Percentiles rank a stretch among this genome's conserved stretches.
Evolutionary conservation across 2,797 vertebrate genomes (phyloP).

Genomic region (Lindbergichthys nudifrons): DNA sequence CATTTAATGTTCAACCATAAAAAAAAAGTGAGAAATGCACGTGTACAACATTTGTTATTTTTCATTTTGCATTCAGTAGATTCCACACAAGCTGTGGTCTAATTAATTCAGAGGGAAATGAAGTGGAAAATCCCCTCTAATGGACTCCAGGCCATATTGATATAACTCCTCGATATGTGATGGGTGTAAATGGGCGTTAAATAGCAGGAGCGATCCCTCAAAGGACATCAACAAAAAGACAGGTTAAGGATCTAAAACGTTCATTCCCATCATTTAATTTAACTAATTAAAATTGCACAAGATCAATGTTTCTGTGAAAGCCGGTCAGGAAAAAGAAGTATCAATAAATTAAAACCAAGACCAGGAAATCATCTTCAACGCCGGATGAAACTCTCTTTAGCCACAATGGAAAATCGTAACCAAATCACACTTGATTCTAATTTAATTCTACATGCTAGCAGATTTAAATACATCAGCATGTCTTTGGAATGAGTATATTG

Average conservation of each 20-base stretch:
- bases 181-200: slow-evolving; percentile 43
- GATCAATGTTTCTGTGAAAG: not conserved
- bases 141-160: slow-evolving; percentile 47
- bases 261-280: too few species aligned
- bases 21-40: not conserved
- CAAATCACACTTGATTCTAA: not conserved
- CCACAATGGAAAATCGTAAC: not conserved
- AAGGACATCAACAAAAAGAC: not conserved
- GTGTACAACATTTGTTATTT: slow-evolving; percentile 2
- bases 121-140: slow-evolving; percentile 66
- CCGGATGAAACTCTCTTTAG: not conserved
- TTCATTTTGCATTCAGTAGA: not conserved
- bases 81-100: slow-evolving; percentile 17
- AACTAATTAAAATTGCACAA: not conserved
- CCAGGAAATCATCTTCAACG: not conserved
- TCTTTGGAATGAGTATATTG: not conserved
- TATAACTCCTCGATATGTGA: slow-evolving; percentile 35
- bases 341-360: not conserved
- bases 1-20: slow-evolving; percentile 17
- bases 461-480: not conserved
- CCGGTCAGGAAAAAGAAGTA: not conserved
- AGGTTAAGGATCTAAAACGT: not conserved
- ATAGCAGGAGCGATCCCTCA: not conserved
- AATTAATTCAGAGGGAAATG: slow-evolving; percentile 55
- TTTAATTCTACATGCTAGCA: not conserved